Evolutionary conservation across 2,888 invertebrate species (phyloP).

Genomic region (Sinhomidia bicolor): DNA sequence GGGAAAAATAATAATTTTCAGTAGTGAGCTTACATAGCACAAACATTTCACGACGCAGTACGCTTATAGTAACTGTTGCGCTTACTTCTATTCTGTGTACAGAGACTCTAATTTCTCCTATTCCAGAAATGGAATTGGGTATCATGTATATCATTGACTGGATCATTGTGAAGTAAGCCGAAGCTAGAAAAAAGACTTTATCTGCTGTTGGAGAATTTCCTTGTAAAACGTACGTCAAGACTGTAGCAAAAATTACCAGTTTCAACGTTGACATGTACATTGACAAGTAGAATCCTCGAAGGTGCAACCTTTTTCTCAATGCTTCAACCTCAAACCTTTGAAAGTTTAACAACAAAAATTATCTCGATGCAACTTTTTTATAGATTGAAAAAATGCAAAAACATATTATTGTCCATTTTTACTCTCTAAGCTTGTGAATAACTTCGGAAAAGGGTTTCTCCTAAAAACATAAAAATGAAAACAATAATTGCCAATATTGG

Average conservation of each 20-base stretch:
- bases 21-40: too few relatives aligned
- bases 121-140: constrained; percentile 69
- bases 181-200: constrained; percentile 82
- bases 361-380: too few relatives aligned
- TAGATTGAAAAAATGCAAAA: too few relatives aligned
- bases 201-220: constrained; percentile 84
- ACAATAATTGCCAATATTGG: too few relatives aligned
- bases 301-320: constrained; percentile 85
- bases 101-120: constrained; percentile 67
- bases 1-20: neutral
- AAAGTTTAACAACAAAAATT: neutral
- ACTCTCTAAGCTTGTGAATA: constrained; percentile 80
- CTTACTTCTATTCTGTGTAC: constrained; percentile 56
- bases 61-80: too few relatives aligned
- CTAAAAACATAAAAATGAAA: constrained; percentile 30
- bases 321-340: constrained; percentile 85
- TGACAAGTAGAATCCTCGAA: constrained; percentile 86
- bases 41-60: too few relatives aligned
- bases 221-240: constrained; percentile 75
- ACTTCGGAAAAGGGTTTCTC: constrained; percentile 84
- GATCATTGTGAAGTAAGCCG: constrained; percentile 63
- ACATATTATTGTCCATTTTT: too few relatives aligned
- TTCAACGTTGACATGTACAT: constrained; percentile 87
- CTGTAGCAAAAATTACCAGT: constrained; percentile 77
- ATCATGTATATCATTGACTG: constrained; percentile 65